Evolutionary conservation across 2,797 vertebrate species (phyloP), one percentile per base, ranked within the genome.

Genomic region (Discoglossus pictus): DNA sequence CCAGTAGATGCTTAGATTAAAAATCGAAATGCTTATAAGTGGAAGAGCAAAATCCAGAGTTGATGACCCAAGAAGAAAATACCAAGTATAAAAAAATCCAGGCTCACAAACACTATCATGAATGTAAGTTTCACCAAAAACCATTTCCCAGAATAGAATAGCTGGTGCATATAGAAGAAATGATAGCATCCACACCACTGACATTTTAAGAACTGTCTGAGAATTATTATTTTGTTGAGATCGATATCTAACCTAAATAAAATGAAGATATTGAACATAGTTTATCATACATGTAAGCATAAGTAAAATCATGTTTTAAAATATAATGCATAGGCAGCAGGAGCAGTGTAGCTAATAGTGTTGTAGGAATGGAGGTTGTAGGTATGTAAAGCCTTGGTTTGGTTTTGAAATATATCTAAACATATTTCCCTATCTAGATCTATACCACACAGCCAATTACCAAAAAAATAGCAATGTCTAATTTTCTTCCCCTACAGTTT

Each of bases 1-100:
- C 80, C 90, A 82, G 83, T 78, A 87, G 84, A 89, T 86, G 78
- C 81, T 87, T 82, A 86, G 77, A 85, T 88, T 90, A 86, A 94
- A 94, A 86, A 90, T 90, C 78, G 89, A 81, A 85, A 90, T 82
- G 1, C 89, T 92, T 83, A 92, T 84, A 79, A 90, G 84, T 77
- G 86, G 88, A 56, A 82, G 84, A 83, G 91, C 93, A 73, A 90
- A 89, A 82, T 91, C 86, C 67, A 89, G 80, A 78, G 83, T 86
- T 7, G 85, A 89, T 63, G 90, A 85, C 65, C 90, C 86, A 73
- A 92, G 74, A 31, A 89, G 82, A 78, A 87, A 68, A 23, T 81
- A 88, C 88, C 86, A 91, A 48, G 83, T 84, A 84, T 75, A 43
- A 74, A 89, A 90, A 80, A 87, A 87, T 83, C 90, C 91, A 3